A percentile compares a stretch with the other conserved stretches of the same genome.
Conservation (phyloP, 2,888 invertebrate genomes). For the Agriotes lineatus region DNA sequence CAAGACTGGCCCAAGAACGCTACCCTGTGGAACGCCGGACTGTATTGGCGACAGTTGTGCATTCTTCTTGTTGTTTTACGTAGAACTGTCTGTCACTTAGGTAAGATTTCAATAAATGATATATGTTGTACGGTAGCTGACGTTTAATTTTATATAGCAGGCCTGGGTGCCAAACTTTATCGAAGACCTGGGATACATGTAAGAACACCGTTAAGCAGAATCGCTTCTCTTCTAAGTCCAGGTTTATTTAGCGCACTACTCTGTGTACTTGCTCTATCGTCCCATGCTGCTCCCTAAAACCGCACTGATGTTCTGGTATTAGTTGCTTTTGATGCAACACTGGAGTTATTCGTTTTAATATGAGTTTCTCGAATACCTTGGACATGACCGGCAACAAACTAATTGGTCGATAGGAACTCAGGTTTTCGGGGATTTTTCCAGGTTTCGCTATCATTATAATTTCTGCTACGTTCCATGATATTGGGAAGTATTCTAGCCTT, state of each 20-base stretch:
- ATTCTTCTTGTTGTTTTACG: not conserved
- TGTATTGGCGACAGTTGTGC: not conserved
- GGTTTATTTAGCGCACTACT: constrained; percentile 21
- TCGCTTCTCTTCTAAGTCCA: constrained; percentile 9
- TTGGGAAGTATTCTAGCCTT: constrained; percentile 19
- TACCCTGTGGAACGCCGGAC: not conserved
- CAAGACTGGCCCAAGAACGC: not conserved
- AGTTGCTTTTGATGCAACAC: constrained; percentile 1
- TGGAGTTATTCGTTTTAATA: constrained; percentile 33
- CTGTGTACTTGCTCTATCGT: too few relatives aligned
- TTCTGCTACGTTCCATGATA: constrained; percentile 46
- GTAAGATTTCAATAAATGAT: not conserved
- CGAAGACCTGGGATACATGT: too few relatives aligned
- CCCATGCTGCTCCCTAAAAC: constrained; percentile 18
- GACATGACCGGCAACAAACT: constrained; percentile 47
- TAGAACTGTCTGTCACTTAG: constrained; percentile 1
- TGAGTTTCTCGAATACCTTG: constrained; percentile 49
- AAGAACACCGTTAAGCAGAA: too few relatives aligned
- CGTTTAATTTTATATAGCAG: not conserved
- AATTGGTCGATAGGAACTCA: constrained; percentile 47
- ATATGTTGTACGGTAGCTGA: not conserved
- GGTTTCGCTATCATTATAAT: constrained; percentile 50
- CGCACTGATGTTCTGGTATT: too few relatives aligned
- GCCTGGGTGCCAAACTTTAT: too few relatives aligned
- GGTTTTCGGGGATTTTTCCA: constrained; percentile 42